Conservation (phyloP, 2,797 vertebrate species). For the Coranthus polyacanthus region DNA sequence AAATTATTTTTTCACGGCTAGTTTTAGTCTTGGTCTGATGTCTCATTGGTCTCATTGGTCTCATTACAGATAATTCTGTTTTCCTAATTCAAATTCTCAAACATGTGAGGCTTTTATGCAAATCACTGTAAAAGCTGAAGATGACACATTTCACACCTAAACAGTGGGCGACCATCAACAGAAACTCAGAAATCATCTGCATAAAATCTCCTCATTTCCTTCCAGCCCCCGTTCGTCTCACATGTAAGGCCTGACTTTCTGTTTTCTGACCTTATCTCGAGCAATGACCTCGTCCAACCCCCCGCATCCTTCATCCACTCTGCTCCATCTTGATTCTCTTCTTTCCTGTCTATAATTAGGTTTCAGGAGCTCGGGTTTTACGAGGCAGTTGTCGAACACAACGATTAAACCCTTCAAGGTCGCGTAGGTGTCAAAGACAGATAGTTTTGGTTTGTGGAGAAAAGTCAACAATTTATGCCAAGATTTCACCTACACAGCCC, state of each 20-base stretch:
- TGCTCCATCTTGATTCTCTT: constrained; percentile 51
- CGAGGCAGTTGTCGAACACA: constrained; percentile 36
- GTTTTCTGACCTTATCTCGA: constrained; percentile 46
- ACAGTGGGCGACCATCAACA: constrained; percentile 18
- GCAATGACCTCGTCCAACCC: constrained; percentile 27
- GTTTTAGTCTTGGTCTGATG: too few species aligned
- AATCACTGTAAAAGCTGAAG: too few species aligned
- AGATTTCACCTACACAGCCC: constrained; percentile 32
- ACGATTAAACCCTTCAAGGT: constrained; percentile 63
- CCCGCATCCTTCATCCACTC: constrained; percentile 10
- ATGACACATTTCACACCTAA: constrained; percentile 8
- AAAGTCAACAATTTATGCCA: constrained; percentile 19
- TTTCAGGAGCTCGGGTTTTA: constrained; percentile 37
- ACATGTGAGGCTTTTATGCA: too few species aligned
- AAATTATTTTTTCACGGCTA: too few species aligned
- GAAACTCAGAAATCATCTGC: constrained; percentile 38
- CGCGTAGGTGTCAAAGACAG: constrained; percentile 22
- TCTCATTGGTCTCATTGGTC: too few species aligned
- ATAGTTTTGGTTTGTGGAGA: constrained; percentile 18
- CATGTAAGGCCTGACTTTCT: constrained; percentile 21
- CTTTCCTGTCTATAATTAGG: constrained; percentile 59
- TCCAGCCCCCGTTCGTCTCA: neutral
- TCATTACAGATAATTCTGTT: too few species aligned
- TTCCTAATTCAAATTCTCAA: too few species aligned
- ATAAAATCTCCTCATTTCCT: constrained; percentile 37